Conservation (phyloP, 2,888 invertebrate genomes). For the Macroteleia sp. region DNA sequence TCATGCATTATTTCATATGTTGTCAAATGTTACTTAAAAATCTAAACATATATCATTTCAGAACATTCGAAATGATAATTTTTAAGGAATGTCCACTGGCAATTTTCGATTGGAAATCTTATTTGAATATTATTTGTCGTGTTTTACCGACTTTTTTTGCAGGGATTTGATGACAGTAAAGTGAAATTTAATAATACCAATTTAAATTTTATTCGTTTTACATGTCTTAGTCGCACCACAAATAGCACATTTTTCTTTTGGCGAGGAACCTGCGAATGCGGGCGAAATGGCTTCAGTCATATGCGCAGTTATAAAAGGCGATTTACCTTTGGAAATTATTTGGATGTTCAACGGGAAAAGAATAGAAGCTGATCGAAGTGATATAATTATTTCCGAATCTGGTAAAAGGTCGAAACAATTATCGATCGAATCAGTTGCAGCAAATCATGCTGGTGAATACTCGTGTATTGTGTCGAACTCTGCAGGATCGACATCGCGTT, state of each 20-base stretch:
- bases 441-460: conserved; percentile 84
- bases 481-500: conserved; percentile 84
- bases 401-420: too few relatives aligned
- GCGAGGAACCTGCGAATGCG: conserved; percentile 88
- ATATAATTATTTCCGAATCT: not conserved
- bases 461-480: conserved; percentile 84
- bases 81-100: too few relatives aligned
- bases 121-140: too few relatives aligned
- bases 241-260: conserved; percentile 3
- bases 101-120: too few relatives aligned
- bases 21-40: too few relatives aligned
- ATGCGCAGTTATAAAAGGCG: conserved; percentile 86
- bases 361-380: conserved; percentile 83
- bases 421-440: conserved; percentile 75
- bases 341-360: conserved; percentile 72
- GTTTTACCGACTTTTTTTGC: too few relatives aligned
- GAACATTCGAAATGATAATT: too few relatives aligned
- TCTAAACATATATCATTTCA: too few relatives aligned
- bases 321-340: too few relatives aligned
- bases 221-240: conserved; percentile 85
- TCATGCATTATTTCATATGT: too few relatives aligned
- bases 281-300: conserved; percentile 90
- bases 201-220: not conserved
- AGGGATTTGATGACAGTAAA: not conserved
- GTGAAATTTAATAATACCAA: not conserved